These are phyloP conservation scores for Arenaria interpres DNA, from an alignment of 2,113 vertebrate genomes.

Conservation along the genomic window DNA sequence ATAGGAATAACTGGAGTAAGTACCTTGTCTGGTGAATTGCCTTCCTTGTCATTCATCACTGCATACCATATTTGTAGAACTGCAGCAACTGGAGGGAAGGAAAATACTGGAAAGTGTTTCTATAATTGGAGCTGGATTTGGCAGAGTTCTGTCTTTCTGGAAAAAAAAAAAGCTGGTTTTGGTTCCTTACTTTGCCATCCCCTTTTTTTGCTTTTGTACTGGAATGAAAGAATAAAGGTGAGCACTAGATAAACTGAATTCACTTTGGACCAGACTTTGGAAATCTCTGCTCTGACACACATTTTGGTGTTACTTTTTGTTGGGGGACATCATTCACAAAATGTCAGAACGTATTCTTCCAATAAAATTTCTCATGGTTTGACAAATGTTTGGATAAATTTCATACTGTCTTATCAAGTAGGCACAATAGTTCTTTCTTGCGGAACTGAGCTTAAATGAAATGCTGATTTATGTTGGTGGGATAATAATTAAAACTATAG, in stretches of 20 bases:
- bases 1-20: not conserved
- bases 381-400: conserved; percentile 26
- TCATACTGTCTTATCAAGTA: not conserved
- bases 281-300: not conserved
- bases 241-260: not conserved
- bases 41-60: not conserved
- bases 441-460: not conserved
- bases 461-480: not conserved
- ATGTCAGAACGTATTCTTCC: not conserved
- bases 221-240: not conserved
- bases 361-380: not conserved
- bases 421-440: not conserved
- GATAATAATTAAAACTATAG: conserved; percentile 19
- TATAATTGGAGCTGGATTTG: not conserved
- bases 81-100: not conserved
- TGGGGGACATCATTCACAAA: not conserved
- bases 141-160: not conserved
- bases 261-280: not conserved
- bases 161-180: not conserved
- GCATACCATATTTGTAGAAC: not conserved
- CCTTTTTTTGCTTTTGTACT: not conserved
- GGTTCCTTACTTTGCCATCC: not conserved
- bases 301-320: not conserved
- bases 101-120: not conserved
- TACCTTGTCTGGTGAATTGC: not conserved